Percentiles rank a stretch among this genome's conserved stretches.
phyloP scores from a whole-genome alignment of 2,888 invertebrate species.

The Sinopyrophorus schimmeli region DNA sequence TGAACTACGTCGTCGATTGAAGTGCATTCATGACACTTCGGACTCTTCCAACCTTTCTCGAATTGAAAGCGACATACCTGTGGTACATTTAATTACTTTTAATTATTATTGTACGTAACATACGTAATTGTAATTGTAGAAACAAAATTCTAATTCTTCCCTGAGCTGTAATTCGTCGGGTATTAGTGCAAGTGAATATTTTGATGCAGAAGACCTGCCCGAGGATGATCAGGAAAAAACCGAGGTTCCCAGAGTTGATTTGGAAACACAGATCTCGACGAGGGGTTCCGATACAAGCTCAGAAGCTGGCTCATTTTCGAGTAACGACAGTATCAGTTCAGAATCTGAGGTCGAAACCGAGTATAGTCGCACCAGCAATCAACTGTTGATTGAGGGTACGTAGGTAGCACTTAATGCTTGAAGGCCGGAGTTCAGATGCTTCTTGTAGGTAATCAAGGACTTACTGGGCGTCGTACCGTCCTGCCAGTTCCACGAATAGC shows the following conservation, averaged over 20 bases:
- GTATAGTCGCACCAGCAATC: constrained; percentile 52
- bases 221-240: constrained; percentile 32
- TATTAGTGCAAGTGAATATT: constrained; percentile 77
- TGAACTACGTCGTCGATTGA: constrained; percentile 67
- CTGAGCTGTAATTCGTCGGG: constrained; percentile 77
- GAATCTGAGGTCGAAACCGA: constrained; percentile 64
- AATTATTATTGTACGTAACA: too few relatives aligned
- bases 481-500: constrained; percentile 74
- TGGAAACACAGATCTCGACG: constrained; percentile 50
- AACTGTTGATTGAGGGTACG: constrained; percentile 44
- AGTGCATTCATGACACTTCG: constrained; percentile 66
- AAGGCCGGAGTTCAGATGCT: too few relatives aligned
- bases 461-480: constrained; percentile 64
- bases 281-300: constrained; percentile 67
- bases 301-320: constrained; percentile 70
- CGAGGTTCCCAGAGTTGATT: constrained; percentile 47
- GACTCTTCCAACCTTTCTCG: constrained; percentile 65
- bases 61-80: constrained; percentile 53
- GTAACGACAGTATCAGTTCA: constrained; percentile 63
- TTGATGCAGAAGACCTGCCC: constrained; percentile 73
- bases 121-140: too few relatives aligned
- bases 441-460: constrained; percentile 40
- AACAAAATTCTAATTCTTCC: constrained; percentile 58
- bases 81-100: too few relatives aligned
- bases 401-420: neutral